Conservation (phyloP, 2,888 invertebrate genomes). For the Scaeva pyrastri region DNA sequence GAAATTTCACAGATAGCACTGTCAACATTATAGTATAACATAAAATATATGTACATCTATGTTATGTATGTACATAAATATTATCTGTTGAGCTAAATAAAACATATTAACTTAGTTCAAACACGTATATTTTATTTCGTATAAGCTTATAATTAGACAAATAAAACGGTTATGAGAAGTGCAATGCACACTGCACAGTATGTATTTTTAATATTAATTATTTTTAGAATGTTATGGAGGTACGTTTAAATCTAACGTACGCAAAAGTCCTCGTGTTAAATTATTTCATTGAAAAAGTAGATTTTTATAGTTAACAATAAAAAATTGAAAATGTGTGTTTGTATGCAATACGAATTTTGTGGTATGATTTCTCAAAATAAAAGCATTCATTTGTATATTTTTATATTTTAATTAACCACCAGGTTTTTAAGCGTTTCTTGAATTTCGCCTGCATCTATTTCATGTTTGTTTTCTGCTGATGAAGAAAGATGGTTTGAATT, state of each 20-base stretch:
- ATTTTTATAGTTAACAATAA: slow-evolving; percentile 30
- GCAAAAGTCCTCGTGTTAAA: slow-evolving; percentile 32
- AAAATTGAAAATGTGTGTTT: slow-evolving; percentile 16
- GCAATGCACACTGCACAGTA: neutral
- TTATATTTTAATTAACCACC: slow-evolving; percentile 75
- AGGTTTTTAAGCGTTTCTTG: slow-evolving; percentile 85
- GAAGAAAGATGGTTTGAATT: slow-evolving; percentile 78
- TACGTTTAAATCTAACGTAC: slow-evolving; percentile 34
- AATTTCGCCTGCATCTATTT: slow-evolving; percentile 84
- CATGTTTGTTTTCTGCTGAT: slow-evolving; percentile 63
- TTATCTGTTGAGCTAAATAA: neutral
- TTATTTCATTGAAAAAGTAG: slow-evolving; percentile 26
- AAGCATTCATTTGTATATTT: no score
- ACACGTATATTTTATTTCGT: slow-evolving; percentile 31
- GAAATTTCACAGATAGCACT: no score
- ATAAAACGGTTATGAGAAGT: slow-evolving; percentile 8
- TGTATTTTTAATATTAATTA: slow-evolving; percentile 14
- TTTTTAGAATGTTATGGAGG: slow-evolving; percentile 34
- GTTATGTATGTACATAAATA: no score
- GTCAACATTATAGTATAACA: no score
- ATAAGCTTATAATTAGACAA: slow-evolving; percentile 27
- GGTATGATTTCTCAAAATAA: slow-evolving; percentile 6
- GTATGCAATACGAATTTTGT: slow-evolving; percentile 21
- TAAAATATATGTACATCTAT: no score
- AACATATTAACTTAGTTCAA: neutral